phyloP scores from a whole-genome alignment of 2,797 vertebrate species.

The Okamejei kenojei region DNA sequence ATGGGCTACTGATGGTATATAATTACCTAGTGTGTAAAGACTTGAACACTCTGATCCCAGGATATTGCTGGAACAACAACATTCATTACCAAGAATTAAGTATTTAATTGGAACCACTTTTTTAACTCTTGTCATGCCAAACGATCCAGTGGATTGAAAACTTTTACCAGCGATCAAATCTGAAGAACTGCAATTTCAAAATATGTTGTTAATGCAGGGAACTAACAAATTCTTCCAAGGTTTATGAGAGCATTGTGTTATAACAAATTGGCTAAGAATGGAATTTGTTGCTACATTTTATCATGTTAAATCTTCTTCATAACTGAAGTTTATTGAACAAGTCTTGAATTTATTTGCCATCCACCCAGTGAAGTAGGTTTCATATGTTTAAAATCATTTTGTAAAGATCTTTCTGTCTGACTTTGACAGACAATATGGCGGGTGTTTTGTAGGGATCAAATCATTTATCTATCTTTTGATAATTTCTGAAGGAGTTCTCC shows the following conservation, averaged over 20 bases:
- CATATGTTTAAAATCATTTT: background rate
- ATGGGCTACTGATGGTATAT: background rate
- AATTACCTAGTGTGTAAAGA: constrained; percentile 75
- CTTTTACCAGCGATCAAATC: constrained; percentile 42
- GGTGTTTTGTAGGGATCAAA: background rate
- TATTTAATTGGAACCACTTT: constrained; percentile 9
- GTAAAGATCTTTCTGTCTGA: background rate
- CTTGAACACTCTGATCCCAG: constrained; percentile 70
- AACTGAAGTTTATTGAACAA: background rate
- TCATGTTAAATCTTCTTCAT: background rate
- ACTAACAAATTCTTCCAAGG: background rate
- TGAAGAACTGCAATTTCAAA: constrained; percentile 57
- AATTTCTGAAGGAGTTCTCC: background rate
- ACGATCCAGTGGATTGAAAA: constrained; percentile 40
- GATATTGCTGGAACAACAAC: constrained; percentile 74
- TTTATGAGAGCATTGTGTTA: background rate
- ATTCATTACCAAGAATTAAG: constrained; percentile 54
- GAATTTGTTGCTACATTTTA: background rate
- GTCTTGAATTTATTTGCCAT: background rate
- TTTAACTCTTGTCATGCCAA: constrained; percentile 42
- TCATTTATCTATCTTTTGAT: background rate
- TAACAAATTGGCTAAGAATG: background rate
- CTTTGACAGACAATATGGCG: background rate
- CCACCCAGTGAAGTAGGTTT: background rate
- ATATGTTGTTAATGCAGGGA: constrained; percentile 43